These are phyloP conservation scores for Paralichthys olivaceus DNA, from an alignment of 2,113 vertebrate species.

Conservation along the genomic window DNA sequence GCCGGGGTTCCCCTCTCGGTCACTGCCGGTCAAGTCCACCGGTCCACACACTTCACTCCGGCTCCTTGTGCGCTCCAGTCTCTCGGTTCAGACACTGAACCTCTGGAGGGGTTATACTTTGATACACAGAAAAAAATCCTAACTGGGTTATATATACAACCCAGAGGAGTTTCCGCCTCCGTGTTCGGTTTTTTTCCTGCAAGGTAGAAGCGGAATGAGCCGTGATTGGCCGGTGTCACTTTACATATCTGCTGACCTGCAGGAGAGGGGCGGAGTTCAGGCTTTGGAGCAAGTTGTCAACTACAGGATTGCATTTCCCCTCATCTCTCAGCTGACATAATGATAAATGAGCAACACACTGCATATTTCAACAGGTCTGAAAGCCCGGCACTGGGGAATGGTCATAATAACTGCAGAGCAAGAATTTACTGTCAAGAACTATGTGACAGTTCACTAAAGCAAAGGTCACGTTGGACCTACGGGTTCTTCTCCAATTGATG, in stretches of 20 bases:
- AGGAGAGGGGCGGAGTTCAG: conserved; percentile 48
- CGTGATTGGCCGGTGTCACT: conserved; percentile 78
- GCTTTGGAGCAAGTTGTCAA: conserved; percentile 26
- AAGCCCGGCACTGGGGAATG: neutral
- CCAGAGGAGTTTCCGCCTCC: conserved; percentile 60
- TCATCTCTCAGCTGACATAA: conserved; percentile 28
- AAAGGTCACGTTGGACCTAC: conserved; percentile 22
- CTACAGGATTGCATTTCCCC: conserved; percentile 16
- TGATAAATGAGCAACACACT: conserved; percentile 24
- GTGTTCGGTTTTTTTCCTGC: conserved; percentile 12
- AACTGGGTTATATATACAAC: conserved; percentile 71
- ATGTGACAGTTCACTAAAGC: conserved; percentile 5
- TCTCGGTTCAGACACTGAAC: neutral
- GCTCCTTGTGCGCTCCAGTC: neutral
- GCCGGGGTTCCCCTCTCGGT: conserved; percentile 19
- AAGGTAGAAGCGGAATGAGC: conserved; percentile 68
- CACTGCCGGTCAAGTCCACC: conserved; percentile 27
- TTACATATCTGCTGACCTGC: conserved; percentile 42
- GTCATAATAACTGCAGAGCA: neutral
- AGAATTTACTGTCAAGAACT: neutral
- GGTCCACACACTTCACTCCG: conserved; percentile 8
- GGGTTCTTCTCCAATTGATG: no score
- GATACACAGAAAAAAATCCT: conserved; percentile 31
- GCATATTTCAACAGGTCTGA: conserved; percentile 45
- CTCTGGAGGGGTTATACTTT: conserved; percentile 21